These are phyloP conservation scores for Drosophila subobscura DNA, from an alignment of 1,140 invertebrate genomes.

Conservation along the genomic window DNA sequence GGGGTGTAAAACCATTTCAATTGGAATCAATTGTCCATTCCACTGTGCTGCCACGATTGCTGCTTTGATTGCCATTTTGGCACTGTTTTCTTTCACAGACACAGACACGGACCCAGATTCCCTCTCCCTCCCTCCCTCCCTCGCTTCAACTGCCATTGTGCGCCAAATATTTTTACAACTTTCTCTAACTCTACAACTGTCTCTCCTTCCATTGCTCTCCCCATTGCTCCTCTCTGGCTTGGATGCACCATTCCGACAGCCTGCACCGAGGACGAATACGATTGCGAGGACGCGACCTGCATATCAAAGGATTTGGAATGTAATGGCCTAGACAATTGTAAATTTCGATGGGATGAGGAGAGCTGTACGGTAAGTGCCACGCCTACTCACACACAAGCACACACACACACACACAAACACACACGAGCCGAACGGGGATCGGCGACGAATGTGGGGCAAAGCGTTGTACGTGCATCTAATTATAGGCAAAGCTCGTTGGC, in stretches of 20 bases:
- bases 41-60: constrained; percentile 25
- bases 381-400: constrained; percentile 1
- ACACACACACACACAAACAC: neutral
- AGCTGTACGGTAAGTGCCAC: constrained; percentile 87
- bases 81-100: neutral
- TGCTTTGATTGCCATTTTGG: constrained; percentile 43
- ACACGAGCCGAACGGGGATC: neutral
- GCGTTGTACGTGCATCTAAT: constrained; percentile 69
- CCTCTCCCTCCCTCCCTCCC: neutral
- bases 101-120: neutral
- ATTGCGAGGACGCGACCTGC: constrained; percentile 94
- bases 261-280: constrained; percentile 87
- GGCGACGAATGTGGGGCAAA: neutral
- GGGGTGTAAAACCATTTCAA: constrained; percentile 13
- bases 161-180: constrained; percentile 34
- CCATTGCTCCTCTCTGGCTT: constrained; percentile 2
- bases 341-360: constrained; percentile 93
- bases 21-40: constrained; percentile 43
- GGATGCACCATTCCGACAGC: constrained; percentile 21
- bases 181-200: constrained; percentile 24
- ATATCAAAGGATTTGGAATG: constrained; percentile 89
- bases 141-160: constrained; percentile 11
- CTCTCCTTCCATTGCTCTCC: neutral
- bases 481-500: constrained; percentile 60
- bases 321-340: constrained; percentile 90